These are phyloP conservation scores for Petrolisthes cinctipes DNA, from an alignment of 2,888 invertebrate species.

Conservation along the genomic window DNA sequence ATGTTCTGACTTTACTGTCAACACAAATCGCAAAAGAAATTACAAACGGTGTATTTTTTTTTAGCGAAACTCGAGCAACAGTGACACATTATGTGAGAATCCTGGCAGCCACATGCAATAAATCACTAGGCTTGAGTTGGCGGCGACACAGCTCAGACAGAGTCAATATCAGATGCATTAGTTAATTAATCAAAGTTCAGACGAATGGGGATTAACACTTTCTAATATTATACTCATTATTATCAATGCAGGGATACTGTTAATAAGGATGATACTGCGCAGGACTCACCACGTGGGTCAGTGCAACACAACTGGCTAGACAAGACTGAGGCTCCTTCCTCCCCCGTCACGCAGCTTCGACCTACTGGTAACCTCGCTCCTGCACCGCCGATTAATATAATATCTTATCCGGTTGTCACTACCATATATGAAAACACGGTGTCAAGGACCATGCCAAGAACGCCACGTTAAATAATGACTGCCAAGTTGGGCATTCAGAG, in stretches of 20 bases:
- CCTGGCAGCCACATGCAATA: too few relatives aligned
- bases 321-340: conserved; percentile 36
- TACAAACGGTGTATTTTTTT: too few relatives aligned
- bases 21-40: too few relatives aligned
- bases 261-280: background rate
- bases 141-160: too few relatives aligned
- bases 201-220: too few relatives aligned
- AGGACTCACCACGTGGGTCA: conserved; percentile 1
- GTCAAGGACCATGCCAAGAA: conserved; percentile 38
- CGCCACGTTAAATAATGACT: conserved; percentile 40
- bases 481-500: conserved; percentile 31
- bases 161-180: too few relatives aligned
- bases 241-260: background rate
- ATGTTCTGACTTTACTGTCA: too few relatives aligned
- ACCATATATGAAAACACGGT: conserved; percentile 44
- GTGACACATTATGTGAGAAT: too few relatives aligned
- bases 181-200: too few relatives aligned
- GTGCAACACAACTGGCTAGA: background rate
- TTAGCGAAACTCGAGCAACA: too few relatives aligned
- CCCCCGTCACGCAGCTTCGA: conserved; percentile 43
- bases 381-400: conserved; percentile 47
- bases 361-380: conserved; percentile 42
- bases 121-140: too few relatives aligned
- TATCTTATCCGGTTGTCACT: conserved; percentile 43
- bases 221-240: too few relatives aligned